Percentiles rank a stretch among this genome's conserved stretches.
These are phyloP conservation scores for Drosophila kanekoi DNA, from an alignment of 2,888 invertebrate species.

Conservation along the genomic window DNA sequence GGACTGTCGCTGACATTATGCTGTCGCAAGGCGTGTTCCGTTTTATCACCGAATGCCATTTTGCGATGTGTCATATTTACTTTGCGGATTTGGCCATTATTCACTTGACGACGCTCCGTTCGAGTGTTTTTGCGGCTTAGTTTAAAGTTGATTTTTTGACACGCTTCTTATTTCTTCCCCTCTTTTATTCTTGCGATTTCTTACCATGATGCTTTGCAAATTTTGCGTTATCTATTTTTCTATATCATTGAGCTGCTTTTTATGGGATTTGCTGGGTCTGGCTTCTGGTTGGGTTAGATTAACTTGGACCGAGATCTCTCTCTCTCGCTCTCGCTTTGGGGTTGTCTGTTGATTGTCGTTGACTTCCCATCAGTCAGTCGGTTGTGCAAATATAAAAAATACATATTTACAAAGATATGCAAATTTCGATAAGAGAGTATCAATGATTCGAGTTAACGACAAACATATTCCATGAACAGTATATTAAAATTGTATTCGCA, in stretches of 20 bases:
- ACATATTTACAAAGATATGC: neutral
- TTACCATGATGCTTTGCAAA: slow-evolving; percentile 56
- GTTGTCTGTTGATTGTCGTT: slow-evolving; percentile 51
- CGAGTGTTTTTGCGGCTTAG: slow-evolving; percentile 77
- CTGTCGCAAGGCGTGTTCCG: slow-evolving; percentile 43
- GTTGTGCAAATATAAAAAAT: slow-evolving; percentile 14
- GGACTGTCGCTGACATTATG: slow-evolving; percentile 54
- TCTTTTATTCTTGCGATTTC: slow-evolving; percentile 32
- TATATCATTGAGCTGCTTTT: slow-evolving; percentile 78
- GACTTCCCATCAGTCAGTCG: slow-evolving; percentile 48
- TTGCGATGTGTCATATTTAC: slow-evolving; percentile 80
- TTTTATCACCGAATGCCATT: slow-evolving; percentile 78
- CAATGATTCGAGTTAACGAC: too few species aligned
- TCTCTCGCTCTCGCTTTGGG: slow-evolving; percentile 1
- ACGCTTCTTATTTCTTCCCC: slow-evolving; percentile 45
- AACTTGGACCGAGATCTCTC: slow-evolving; percentile 6
- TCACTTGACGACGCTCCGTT: slow-evolving; percentile 71
- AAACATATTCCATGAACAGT: too few species aligned
- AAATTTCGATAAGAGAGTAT: too few species aligned
- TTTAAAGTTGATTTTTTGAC: slow-evolving; percentile 71
- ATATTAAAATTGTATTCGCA: too few species aligned
- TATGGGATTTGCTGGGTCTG: slow-evolving; percentile 62
- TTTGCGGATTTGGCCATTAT: slow-evolving; percentile 78
- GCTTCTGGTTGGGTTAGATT: slow-evolving; percentile 37
- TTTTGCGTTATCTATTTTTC: slow-evolving; percentile 72